phyloP scores from a whole-genome alignment of 2,113 vertebrate genomes.

The Empidonax traillii region DNA sequence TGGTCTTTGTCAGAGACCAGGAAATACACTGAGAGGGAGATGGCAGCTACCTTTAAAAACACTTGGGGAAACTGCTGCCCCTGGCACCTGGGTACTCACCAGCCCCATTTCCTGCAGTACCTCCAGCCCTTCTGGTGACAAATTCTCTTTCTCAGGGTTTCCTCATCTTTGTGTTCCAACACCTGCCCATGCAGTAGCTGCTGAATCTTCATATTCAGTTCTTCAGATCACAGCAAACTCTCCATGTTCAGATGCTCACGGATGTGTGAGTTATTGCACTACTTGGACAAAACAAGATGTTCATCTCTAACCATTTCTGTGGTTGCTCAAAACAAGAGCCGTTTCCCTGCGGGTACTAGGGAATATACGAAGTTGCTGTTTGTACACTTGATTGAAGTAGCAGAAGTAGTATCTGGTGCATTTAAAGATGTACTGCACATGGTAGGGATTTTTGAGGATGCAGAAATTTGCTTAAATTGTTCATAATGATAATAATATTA shows the following conservation, averaged over 20 bases:
- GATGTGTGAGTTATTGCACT: background rate
- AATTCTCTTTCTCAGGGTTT: background rate
- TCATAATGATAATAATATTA: background rate
- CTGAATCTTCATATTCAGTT: background rate
- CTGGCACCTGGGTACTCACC: background rate
- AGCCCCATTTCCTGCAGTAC: background rate
- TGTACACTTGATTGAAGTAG: background rate
- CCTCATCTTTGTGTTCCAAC: background rate
- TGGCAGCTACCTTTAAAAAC: background rate
- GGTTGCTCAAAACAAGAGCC: background rate
- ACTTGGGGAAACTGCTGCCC: background rate
- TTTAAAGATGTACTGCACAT: background rate
- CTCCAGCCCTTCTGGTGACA: background rate
- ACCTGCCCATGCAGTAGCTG: background rate
- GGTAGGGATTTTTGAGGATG: background rate
- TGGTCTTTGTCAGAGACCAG: background rate
- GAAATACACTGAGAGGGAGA: background rate
- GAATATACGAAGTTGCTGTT: background rate
- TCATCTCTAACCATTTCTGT: background rate
- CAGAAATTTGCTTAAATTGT: background rate
- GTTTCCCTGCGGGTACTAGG: background rate
- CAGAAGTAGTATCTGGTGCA: background rate
- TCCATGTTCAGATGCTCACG: background rate
- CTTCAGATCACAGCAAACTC: background rate
- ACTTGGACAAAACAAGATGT: rapidly evolving